A percentile compares a stretch with the other conserved stretches of the same genome.
These are phyloP conservation scores for Eupithecia vulgata DNA, from an alignment of 2,888 invertebrate genomes.

Conservation along the genomic window DNA sequence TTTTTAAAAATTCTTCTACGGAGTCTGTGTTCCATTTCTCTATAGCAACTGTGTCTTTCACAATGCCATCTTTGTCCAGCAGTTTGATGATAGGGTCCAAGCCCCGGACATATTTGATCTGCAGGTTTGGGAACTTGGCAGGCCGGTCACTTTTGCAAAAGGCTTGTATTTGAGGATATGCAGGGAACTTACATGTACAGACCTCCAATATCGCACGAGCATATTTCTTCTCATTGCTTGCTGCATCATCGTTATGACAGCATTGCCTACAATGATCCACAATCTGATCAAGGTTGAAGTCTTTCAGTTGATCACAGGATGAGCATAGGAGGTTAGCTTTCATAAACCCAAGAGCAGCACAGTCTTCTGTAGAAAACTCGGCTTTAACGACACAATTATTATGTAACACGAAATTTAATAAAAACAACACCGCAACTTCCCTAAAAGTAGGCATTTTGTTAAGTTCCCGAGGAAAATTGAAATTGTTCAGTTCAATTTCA, in stretches of 20 bases:
- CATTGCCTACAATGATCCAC: conserved; percentile 90
- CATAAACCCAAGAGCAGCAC: conserved; percentile 92
- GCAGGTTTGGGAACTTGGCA: conserved; percentile 94
- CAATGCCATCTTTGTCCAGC: conserved; percentile 91
- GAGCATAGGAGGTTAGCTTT: conserved; percentile 94
- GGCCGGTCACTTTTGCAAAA: conserved; percentile 97
- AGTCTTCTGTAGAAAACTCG: conserved; percentile 91
- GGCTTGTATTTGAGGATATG: conserved; percentile 99
- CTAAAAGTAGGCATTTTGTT: conserved; percentile 33
- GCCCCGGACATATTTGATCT: conserved; percentile 96
- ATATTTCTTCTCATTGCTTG: conserved; percentile 89
- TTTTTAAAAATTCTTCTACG: conserved; percentile 97
- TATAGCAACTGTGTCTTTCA: conserved; percentile 95
- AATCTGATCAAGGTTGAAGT: conserved; percentile 88
- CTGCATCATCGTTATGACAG: conserved; percentile 89
- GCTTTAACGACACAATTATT: conserved; percentile 53
- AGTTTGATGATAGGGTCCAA: conserved; percentile 97
- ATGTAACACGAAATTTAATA: conserved; percentile 39
- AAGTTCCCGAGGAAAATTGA: neutral
- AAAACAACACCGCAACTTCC: conserved; percentile 33
- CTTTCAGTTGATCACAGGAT: conserved; percentile 92
- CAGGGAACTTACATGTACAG: conserved; percentile 98
- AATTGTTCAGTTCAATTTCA: too few relatives aligned
- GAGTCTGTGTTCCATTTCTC: conserved; percentile 99
- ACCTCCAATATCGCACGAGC: conserved; percentile 97